phyloP scores from a whole-genome alignment of 1,140 invertebrate genomes.

The Aphis gossypii region DNA sequence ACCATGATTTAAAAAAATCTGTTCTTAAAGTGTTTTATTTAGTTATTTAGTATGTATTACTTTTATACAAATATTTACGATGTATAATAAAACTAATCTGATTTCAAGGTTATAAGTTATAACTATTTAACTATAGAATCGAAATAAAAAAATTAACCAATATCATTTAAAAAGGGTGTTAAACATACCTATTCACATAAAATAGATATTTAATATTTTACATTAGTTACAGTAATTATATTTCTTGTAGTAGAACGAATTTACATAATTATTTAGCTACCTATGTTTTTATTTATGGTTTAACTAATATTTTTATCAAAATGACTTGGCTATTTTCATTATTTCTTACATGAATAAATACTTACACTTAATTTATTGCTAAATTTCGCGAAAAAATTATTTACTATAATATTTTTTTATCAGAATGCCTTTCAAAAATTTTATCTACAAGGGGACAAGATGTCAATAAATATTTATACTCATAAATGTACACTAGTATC shows the following conservation, averaged over 20 bases:
- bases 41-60: not conserved
- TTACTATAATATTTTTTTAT: not conserved
- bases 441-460: not conserved
- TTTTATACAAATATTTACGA: not conserved
- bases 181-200: not conserved
- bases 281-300: not conserved
- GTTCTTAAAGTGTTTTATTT: not conserved
- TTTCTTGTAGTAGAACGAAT: not conserved
- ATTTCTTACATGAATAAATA: not conserved
- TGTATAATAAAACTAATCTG: not conserved
- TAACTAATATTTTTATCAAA: slow-evolving; percentile 23
- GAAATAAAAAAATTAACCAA: not conserved
- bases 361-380: not conserved
- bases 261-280: not conserved
- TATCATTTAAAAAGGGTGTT: not conserved
- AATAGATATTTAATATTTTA: not conserved
- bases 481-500: not conserved
- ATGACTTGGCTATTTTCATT: not conserved
- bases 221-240: not conserved
- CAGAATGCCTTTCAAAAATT: not conserved
- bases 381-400: not conserved
- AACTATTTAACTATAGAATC: not conserved
- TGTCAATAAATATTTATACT: not conserved
- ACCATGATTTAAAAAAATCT: not conserved
- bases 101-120: slow-evolving; percentile 13